Evolutionary conservation across 2,113 vertebrate genomes (phyloP), one percentile per base, ranked within the genome.

Genomic region (Anser cygnoides): DNA sequence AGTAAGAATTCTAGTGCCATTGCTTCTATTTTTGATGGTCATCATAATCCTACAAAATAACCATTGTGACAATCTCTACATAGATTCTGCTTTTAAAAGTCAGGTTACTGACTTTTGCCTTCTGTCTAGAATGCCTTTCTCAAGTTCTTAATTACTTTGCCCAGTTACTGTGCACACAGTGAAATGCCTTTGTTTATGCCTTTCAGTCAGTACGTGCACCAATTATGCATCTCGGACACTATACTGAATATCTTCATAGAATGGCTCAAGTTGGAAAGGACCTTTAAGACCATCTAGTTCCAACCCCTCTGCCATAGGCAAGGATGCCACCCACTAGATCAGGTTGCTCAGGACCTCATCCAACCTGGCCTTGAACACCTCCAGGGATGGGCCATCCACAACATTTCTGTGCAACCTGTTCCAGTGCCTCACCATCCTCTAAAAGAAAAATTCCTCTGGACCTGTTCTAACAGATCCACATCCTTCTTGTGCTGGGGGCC

Each of bases 201-300:
- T 41, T 65, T 4, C 12, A 31, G 58, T 10, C 62, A 66, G 12
- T 43, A 44, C 3, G 1, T 29, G 6, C 11, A 46, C 1, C 0
- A 39, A 25, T 58, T 61, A 59, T 6, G 58, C 10, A 41, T 55
- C 15, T 49, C 70, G 67, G 41, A 39, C 7, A 33, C 7, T 49
- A 7, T 15, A 22, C 10, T 26, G n/a, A 86, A 67, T 8, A 29
- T 33, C 67, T 63, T 55, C 46, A 49, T 21, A 49, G 10, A 49
- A 49, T 49, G 46, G 46, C 46, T 49, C 46, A 49, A 49, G 20
- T 49, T 49, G 20, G 46, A 49, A 49, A 20, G 46, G 46, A 49
- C 20, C 9, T 49, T 49, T 21, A 49, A 49, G 46, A 20, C 46
- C 46, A 49, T 49, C 20, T 49, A 49, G 20, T 49, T 49, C 46